A percentile compares a stretch with the other conserved stretches of the same genome.
These are phyloP conservation scores for Haliclona indistincta DNA, from an alignment of 37 sponge, comb jelly and placozoan species.

Conservation along the genomic window DNA sequence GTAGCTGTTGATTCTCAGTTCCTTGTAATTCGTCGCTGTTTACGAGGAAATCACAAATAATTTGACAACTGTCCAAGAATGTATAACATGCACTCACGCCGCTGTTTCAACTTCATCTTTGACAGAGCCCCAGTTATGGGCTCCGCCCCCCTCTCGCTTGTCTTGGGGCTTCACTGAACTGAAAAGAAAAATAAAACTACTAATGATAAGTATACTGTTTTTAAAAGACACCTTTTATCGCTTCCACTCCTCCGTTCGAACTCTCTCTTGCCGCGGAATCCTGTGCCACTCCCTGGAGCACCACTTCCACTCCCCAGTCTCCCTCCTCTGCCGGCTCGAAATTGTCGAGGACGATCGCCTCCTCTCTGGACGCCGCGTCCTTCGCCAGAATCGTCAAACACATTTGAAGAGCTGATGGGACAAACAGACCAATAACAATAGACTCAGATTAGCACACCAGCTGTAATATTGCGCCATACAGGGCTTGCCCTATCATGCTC, in stretches of 20 bases:
- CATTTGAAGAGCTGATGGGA: too few relatives aligned
- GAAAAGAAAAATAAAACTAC: too few relatives aligned
- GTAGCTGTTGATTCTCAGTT: background rate
- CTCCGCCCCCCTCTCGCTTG: constrained; percentile 88
- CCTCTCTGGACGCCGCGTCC: constrained; percentile 24
- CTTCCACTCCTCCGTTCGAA: constrained; percentile 88
- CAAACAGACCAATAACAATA: too few relatives aligned
- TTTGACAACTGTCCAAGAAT: too few relatives aligned
- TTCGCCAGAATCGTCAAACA: too few relatives aligned
- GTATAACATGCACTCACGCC: too few relatives aligned
- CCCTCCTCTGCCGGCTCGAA: constrained; percentile 7
- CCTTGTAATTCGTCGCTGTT: too few relatives aligned
- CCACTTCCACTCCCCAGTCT: background rate
- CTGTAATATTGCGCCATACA: too few relatives aligned
- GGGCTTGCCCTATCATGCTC: too few relatives aligned
- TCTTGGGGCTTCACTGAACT: constrained; percentile 78
- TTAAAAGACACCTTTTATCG: constrained; percentile 69
- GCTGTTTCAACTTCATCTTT: constrained; percentile 53
- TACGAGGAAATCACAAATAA: too few relatives aligned
- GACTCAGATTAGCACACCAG: too few relatives aligned
- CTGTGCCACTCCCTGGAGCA: constrained; percentile 13
- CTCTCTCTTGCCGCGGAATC: constrained; percentile 68
- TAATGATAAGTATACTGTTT: background rate
- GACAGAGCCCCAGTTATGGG: constrained; percentile 88
- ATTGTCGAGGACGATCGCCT: constrained; percentile 2